Evolutionary conservation across 2,888 invertebrate species (phyloP).

Genomic region (Strigamia crassipes): DNA sequence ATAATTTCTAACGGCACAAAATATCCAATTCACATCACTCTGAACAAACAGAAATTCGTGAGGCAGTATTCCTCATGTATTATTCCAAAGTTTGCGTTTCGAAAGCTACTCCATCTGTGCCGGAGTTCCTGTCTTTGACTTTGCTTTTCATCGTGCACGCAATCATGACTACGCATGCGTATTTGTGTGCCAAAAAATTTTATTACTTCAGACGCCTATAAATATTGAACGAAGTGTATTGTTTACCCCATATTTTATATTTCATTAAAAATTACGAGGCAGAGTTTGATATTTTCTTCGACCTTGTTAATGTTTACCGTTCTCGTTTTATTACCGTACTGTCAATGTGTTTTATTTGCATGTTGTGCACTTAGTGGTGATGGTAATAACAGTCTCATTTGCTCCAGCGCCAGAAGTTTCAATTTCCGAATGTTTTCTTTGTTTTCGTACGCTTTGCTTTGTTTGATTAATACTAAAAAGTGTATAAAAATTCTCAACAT

Average conservation of each 20-base stretch:
- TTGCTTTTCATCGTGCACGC: conserved; percentile 19
- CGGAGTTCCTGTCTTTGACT: conserved; percentile 15
- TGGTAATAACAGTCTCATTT: background rate
- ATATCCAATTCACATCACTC: background rate
- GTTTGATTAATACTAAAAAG: too few species aligned
- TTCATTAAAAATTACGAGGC: conserved; percentile 18
- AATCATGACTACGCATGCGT: background rate
- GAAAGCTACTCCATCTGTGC: background rate
- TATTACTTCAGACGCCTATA: background rate
- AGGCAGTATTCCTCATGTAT: background rate
- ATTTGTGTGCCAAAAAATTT: conserved; percentile 24
- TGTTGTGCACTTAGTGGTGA: background rate
- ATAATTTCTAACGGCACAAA: background rate
- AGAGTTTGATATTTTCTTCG: background rate
- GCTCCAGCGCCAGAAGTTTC: too few species aligned
- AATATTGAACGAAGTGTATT: conserved; percentile 19
- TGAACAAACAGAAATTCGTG: background rate
- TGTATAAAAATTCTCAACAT: too few species aligned
- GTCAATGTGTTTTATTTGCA: background rate
- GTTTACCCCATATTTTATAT: conserved; percentile 1
- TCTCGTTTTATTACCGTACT: background rate
- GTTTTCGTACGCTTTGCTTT: background rate
- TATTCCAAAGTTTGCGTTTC: conserved; percentile 19
- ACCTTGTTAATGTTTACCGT: background rate
- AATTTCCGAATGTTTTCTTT: background rate